These are phyloP conservation scores for Melospiza melodia DNA, from an alignment of 2,113 vertebrate genomes.

Conservation along the genomic window DNA sequence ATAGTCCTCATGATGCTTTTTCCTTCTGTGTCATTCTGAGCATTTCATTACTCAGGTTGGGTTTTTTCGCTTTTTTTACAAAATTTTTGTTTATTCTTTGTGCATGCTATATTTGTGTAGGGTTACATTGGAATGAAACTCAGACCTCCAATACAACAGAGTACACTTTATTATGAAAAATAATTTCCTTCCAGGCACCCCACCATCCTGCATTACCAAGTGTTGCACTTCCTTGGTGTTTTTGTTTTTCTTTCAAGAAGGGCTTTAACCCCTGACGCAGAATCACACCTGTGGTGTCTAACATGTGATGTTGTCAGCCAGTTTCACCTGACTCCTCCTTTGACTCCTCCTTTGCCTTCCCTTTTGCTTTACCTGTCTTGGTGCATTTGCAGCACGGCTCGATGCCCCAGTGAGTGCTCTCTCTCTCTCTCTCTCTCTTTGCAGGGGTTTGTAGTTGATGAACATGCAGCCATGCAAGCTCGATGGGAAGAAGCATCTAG, in stretches of 20 bases:
- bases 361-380: neutral
- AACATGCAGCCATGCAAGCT: constrained; percentile 78
- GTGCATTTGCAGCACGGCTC: accelerated
- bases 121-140: neutral
- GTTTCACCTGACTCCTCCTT: neutral
- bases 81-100: neutral
- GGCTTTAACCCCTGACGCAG: neutral
- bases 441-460: constrained; percentile 81
- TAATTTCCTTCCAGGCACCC: neutral
- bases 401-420: neutral
- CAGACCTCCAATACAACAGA: neutral
- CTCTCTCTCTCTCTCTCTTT: neutral
- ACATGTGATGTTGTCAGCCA: neutral
- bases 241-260: neutral
- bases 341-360: neutral
- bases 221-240: neutral
- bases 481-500: constrained; percentile 86
- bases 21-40: neutral
- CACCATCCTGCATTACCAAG: neutral
- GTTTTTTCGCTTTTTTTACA: neutral
- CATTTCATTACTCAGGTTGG: neutral
- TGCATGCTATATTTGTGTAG: neutral
- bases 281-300: neutral
- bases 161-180: neutral
- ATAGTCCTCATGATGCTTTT: neutral